Base-by-base conservation (phyloP, 2,888 invertebrate genomes). In the Synanthedon andrenaeformis region DNA sequence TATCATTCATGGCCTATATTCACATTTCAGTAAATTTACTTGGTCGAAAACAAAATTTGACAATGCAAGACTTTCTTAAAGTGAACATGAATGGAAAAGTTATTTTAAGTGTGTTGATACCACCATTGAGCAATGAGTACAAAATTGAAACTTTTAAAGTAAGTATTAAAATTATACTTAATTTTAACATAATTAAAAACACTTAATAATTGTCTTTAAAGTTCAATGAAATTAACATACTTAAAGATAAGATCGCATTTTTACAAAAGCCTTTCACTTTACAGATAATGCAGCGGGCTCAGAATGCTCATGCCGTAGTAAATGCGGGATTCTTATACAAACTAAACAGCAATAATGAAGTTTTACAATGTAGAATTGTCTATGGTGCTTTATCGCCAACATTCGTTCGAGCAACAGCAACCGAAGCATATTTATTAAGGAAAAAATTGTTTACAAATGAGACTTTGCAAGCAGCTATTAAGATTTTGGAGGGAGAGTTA, bases 221-320 rank as follows among this genome's bases (percentile, higher is more conserved):
- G 2, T 0, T 6, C 35, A 35, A 35, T 10, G 35, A 35, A 35
- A 10, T 35, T 35, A 52, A 42, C 3, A n/a, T 55, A 1, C 50
- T 48, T 51, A 14, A 13, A 13, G 12, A 13, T 42, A 42, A 51
- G 35, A 28, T 58, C 56, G 17, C 49, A 28, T 52, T 35, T 35
- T 23, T 12, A 41, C 13, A 42, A 45, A 53, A 23, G 2, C 14
- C 11, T 17, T 19, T 8, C 4, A 8, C 19, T 55, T 69, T 79
- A 3, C 67, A 94, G 93, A 89, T 93, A 49, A 92, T 91, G 89
- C 90, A 91, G 1, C 81, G 92, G 5, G 23, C 90, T 6, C 91
- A 91, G 74, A 92, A 92, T 66, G 89, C 92, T 0, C 91, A 91
- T 64, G 92, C 92, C 0, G 88, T 90, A 58, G 90, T 93, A 0